Base-by-base conservation (phyloP, 2,113 vertebrate species). In the Rhabdornis inornatus region DNA sequence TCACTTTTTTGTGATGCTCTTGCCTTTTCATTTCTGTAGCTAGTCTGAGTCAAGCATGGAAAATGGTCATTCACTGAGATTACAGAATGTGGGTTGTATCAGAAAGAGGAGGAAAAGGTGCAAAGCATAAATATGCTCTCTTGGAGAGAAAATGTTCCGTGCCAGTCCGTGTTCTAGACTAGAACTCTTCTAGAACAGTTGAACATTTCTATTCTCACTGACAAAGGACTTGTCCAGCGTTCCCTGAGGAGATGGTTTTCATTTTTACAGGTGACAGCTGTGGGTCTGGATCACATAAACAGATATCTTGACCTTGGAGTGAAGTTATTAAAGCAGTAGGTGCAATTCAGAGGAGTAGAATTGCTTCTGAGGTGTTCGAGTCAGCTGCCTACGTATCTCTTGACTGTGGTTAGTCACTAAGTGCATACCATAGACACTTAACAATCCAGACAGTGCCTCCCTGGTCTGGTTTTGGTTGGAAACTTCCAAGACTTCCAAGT, bases 11-110 rank as follows among this genome's bases (percentile, higher is more conserved):
- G 40, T 61, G 93, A 74, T 68, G 52, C 44, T 86, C 52, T 45
- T 91, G 75, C 82, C 82, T 88, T 92, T 93, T 90, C 19, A 59
- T 85, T 96, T 80, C 64, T 89, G 49, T 79, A 89, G 49, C 53
- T 68, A 56, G 33, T 82, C 84, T 94, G 94, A 95, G 71, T 95
- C 82, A 94, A 86, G 59, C 74, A 74, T 37, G 63, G 55, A 45
- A 95, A 85, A 91, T 59, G 78, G 84, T 80, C 87, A 90, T 87
- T 94, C 89, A 64, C 49, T 49, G 57, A 79, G 53, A 78, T 60
- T 64, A 52, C 20, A 49, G 69, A 92, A 56, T 69, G 49, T 82
- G 71, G 55, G 37, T 33, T 86, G 59, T 70, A 19, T 66, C 40
- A 6, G 47, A 79, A 91, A 79, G 42, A 53, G 55, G 35, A 68